Conservation (phyloP, 2,113 vertebrate genomes). For the Coptodon rendalli region DNA sequence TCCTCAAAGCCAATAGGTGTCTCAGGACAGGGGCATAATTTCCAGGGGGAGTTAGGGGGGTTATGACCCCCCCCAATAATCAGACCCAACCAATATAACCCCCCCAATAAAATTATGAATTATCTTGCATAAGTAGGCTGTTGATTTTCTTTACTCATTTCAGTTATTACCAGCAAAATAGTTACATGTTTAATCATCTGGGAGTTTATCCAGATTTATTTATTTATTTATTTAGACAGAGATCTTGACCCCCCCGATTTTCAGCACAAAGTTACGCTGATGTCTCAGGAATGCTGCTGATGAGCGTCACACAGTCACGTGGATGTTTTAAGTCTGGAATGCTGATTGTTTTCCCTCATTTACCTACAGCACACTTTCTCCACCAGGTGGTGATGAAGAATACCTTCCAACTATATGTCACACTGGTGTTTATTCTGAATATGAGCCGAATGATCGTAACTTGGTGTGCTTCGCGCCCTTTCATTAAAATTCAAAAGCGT, state of each 20-base stretch:
- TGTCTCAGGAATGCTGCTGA: neutral
- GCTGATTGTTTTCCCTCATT: neutral
- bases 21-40: neutral
- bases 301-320: neutral
- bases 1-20: neutral
- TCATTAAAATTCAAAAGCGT: neutral
- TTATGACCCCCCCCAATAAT: neutral
- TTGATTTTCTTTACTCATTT: neutral
- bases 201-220: neutral
- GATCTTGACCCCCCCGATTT: neutral
- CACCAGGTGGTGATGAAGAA: neutral
- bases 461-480: neutral
- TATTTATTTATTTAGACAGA: neutral
- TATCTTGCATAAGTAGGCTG: neutral
- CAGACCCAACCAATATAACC: neutral
- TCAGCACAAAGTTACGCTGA: neutral
- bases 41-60: fast-evolving
- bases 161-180: neutral
- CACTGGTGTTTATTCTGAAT: neutral
- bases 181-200: neutral
- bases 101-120: neutral
- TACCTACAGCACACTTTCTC: neutral
- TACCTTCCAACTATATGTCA: neutral
- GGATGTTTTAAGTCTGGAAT: neutral
- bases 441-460: neutral